Evolutionary conservation across 2,888 invertebrate genomes (phyloP), one percentile per base, ranked within the genome.

Genomic region (Drosophila formosana): DNA sequence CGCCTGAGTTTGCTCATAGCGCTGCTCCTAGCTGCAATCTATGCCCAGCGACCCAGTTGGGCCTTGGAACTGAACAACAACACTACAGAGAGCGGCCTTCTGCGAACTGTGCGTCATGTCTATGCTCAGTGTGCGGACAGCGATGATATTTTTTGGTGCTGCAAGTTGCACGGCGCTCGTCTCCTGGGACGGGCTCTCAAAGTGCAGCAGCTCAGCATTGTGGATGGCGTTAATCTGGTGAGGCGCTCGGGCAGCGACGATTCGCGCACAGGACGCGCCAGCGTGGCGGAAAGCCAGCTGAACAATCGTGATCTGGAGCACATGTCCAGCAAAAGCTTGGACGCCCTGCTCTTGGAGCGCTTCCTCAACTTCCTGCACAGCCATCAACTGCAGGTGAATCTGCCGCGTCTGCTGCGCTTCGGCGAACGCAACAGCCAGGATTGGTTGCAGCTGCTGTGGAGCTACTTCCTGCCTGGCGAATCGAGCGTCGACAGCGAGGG

Each of bases 121-220:
- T 92, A 91, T 62, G 86, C 81, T 25, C 94, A 94, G 89, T 96
- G 96, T 90, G 94, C 94, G 77, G 93, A 93, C 70, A 94, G 94
- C 49, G 93, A 94, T 72, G 95, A 96, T 85, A 93, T 95, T 56
- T 92, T 95, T 77, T 95, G 95, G 93, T 96, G 96, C 89, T 93
- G 96, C 79, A 96, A 96, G 92, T 93, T 96, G 61, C 95, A 95
- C 89, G 95, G 95, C 0, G 93, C 95, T 0, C 95, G 95, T 87
- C 92, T 95, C 43, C 93, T 94, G 11, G 95, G 95, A 71, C 93
- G 95, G 18, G 96, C 95, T 0, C 92, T 95, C 0, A 93, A 94
- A 72, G 93, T 94, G 84, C 94, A 95, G 64, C 93, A 93, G 37
- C 93, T 96, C 41, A 94, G 94, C 34, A 90, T 96, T 34, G 81